Percentiles rank a stretch among this genome's conserved stretches.
Evolutionary conservation across 1,140 invertebrate genomes (phyloP).

Genomic region (Halictus rubicundus): DNA sequence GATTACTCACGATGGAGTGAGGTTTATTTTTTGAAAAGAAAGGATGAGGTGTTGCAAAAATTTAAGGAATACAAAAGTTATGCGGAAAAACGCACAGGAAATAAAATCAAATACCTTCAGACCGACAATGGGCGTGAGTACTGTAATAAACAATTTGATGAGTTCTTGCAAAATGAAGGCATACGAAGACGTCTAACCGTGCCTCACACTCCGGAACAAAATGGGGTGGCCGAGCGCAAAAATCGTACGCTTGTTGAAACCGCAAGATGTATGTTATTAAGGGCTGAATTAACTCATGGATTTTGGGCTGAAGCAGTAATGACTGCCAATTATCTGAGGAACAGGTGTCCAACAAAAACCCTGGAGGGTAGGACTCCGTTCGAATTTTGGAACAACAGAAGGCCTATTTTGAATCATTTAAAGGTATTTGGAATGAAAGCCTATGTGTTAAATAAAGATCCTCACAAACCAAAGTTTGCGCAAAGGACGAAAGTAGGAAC

Average conservation of each 20-base stretch:
- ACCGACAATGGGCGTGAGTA: background rate
- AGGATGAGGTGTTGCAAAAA: conserved; percentile 64
- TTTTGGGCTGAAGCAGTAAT: conserved; percentile 15
- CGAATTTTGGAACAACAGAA: conserved; percentile 5
- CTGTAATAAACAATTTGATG: conserved; percentile 6
- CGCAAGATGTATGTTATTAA: conserved; percentile 1
- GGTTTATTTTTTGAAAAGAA: conserved; percentile 69
- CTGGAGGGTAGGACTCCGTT: conserved; percentile 10
- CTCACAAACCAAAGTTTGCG: background rate
- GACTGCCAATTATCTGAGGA: conserved; percentile 26
- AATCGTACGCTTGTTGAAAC: background rate
- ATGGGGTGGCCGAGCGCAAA: conserved; percentile 2
- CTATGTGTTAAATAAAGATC: conserved; percentile 7
- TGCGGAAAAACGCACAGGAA: background rate
- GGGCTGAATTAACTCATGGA: background rate
- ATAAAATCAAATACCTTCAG: background rate
- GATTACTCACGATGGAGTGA: conserved; percentile 64
- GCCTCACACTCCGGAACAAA: background rate
- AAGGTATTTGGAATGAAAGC: conserved; percentile 18
- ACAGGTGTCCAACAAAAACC: conserved; percentile 8
- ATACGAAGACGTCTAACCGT: background rate
- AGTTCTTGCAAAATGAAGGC: background rate
- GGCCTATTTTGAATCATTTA: conserved; percentile 4
- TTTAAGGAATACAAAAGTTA: conserved; percentile 64
- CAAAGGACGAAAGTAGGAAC: background rate